Evolutionary conservation across 1,140 invertebrate species (phyloP).

Genomic region (Platyura marginata): DNA sequence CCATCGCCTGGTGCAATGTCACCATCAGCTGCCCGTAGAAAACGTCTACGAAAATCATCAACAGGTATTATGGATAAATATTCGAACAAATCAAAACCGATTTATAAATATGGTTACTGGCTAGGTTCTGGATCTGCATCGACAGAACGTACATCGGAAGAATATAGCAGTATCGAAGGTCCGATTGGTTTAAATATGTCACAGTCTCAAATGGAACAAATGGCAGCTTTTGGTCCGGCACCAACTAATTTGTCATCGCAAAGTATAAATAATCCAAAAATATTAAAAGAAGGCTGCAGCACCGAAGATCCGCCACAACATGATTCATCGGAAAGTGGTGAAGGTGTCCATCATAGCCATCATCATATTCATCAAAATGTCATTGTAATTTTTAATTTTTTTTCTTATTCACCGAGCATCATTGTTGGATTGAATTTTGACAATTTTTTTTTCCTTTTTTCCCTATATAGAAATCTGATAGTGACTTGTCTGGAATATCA

Average conservation of each 20-base stretch:
- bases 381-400: constrained; percentile 5
- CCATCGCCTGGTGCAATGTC: constrained; percentile 20
- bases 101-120: not conserved
- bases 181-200: constrained; percentile 14
- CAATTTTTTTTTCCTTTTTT: too few relatives aligned
- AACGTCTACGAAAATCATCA: constrained; percentile 51
- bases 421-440: too few relatives aligned
- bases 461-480: constrained; percentile 1
- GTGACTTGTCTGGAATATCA: not conserved
- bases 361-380: constrained; percentile 24
- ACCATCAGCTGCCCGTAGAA: constrained; percentile 27
- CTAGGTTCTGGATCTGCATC: constrained; percentile 17
- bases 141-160: constrained; percentile 28
- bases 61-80: constrained; percentile 23
- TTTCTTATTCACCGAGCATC: not conserved
- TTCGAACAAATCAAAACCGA: not conserved
- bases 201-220: constrained; percentile 21
- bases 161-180: constrained; percentile 25
- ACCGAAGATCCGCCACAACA: constrained; percentile 17
- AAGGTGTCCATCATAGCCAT: constrained; percentile 19
- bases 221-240: constrained; percentile 15
- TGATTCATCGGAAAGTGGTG: constrained; percentile 17
- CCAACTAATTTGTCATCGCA: constrained; percentile 1
- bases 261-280: constrained; percentile 10
- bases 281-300: constrained; percentile 20